A percentile compares a stretch with the other conserved stretches of the same genome.
phyloP scores from a whole-genome alignment of 2,888 invertebrate species.

The Epinotia nisella region DNA sequence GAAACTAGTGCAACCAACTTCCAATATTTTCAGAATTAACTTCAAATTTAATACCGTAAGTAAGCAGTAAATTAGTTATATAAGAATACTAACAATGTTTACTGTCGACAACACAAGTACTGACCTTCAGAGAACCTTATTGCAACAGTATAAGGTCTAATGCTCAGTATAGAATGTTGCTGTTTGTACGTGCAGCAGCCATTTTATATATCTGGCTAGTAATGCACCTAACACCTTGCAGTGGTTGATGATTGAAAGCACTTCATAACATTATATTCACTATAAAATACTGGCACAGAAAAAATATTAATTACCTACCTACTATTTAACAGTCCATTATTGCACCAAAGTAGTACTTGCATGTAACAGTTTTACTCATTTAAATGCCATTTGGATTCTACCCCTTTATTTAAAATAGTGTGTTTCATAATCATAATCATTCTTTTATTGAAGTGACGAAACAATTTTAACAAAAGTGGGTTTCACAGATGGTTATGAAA shows the following conservation, averaged over 20 bases:
- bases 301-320: not conserved
- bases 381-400: not conserved
- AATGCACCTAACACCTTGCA: slow-evolving; percentile 8
- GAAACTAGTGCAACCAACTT: slow-evolving; percentile 12
- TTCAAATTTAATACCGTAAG: not conserved
- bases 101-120: not conserved
- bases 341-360: not conserved
- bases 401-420: not conserved
- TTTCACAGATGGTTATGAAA: not conserved
- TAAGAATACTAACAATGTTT: not conserved
- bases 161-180: slow-evolving; percentile 1
- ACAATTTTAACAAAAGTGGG: too few species aligned
- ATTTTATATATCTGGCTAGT: slow-evolving; percentile 5
- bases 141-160: not conserved
- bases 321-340: not conserved
- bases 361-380: not conserved
- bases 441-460: too few species aligned
- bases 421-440: too few species aligned
- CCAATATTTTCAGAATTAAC: not conserved
- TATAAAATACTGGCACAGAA: not conserved
- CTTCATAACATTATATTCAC: not conserved
- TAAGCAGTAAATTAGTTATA: slow-evolving; percentile 1
- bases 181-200: not conserved
- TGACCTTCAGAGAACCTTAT: slow-evolving; percentile 1
- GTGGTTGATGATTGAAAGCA: slow-evolving; percentile 11